phyloP scores from a whole-genome alignment of 1,140 invertebrate species.

The Pseudomyrmex cubaensis region DNA sequence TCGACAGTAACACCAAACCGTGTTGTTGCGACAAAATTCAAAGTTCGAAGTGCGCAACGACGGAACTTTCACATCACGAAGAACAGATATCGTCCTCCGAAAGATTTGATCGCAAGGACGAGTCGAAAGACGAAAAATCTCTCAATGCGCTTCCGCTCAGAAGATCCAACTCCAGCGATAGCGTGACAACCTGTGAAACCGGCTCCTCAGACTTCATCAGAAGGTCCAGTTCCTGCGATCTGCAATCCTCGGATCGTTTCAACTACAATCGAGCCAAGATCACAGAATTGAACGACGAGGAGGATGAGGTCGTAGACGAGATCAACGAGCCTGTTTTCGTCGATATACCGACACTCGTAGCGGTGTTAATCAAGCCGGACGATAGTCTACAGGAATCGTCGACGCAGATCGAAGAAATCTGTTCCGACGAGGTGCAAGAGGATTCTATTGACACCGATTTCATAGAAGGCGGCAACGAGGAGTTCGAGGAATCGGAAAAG shows the following conservation, averaged over 20 bases:
- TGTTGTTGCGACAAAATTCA: constrained; percentile 62
- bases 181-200: constrained; percentile 48
- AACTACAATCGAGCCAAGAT: constrained; percentile 71
- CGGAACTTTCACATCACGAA: background rate
- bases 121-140: background rate
- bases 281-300: constrained; percentile 71
- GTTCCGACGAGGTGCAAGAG: constrained; percentile 69
- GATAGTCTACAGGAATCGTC: constrained; percentile 61
- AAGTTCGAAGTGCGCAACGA: constrained; percentile 29
- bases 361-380: constrained; percentile 79
- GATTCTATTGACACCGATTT: constrained; percentile 68
- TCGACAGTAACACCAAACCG: constrained; percentile 34
- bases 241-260: constrained; percentile 54
- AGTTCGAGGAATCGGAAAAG: constrained; percentile 29
- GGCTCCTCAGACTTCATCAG: constrained; percentile 33
- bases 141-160: constrained; percentile 16
- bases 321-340: constrained; percentile 78
- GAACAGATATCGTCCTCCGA: background rate
- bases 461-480: constrained; percentile 54
- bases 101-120: background rate
- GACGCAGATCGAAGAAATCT: constrained; percentile 78
- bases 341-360: constrained; percentile 79
- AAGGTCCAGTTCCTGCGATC: constrained; percentile 74
- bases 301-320: constrained; percentile 60
- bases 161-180: constrained; percentile 74